Evolutionary conservation across 2,113 vertebrate genomes (phyloP).

Genomic region (Sprattus sprattus): DNA sequence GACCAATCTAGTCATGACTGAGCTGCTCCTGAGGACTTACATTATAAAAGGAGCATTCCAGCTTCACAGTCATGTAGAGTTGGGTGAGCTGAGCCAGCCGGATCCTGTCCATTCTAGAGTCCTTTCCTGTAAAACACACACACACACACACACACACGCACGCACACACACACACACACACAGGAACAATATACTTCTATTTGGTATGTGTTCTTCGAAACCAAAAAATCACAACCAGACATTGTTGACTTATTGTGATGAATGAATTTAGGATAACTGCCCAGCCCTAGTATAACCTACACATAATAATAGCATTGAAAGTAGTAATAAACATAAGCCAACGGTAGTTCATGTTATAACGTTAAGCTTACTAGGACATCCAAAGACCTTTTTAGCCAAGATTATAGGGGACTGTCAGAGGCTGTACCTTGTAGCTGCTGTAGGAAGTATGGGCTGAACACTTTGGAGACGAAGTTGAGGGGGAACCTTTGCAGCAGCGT

Average conservation of each 20-base stretch:
- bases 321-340: not conserved
- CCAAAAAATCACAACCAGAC: no score
- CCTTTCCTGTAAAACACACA: constrained; percentile 69
- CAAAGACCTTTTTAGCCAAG: no score
- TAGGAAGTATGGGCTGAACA: constrained; percentile 87
- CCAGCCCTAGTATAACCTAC: no score
- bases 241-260: no score
- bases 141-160: not conserved
- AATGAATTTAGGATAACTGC: no score
- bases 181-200: no score
- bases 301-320: not conserved
- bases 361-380: not conserved
- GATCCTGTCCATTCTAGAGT: constrained; percentile 62
- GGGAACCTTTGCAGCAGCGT: constrained; percentile 83
- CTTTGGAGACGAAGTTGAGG: constrained; percentile 84
- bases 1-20: not conserved
- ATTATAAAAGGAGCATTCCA: constrained; percentile 89
- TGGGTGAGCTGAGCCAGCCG: constrained; percentile 81
- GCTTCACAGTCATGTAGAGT: constrained; percentile 79
- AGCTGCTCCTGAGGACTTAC: constrained; percentile 53
- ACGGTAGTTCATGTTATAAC: not conserved
- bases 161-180: constrained; percentile 35
- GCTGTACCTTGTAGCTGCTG: constrained; percentile 83
- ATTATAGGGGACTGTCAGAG: not conserved
- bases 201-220: no score